Base-by-base conservation (phyloP, 2,113 vertebrate genomes). In the Neogobius melanostomus region DNA sequence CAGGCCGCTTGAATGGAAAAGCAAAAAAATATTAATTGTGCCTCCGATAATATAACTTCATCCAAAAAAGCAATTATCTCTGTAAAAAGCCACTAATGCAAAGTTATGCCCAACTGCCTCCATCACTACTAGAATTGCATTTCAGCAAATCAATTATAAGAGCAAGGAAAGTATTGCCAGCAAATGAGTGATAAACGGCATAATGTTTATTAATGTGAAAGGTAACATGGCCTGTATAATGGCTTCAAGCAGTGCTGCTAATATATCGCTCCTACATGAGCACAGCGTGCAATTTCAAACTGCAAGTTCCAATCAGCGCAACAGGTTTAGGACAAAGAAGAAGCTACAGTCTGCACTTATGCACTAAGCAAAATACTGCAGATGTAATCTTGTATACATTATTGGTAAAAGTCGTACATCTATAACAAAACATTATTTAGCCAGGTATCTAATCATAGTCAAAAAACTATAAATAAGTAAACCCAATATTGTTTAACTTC, bases 41-140 rank as follows among this genome's bases (percentile, higher is more conserved):
- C 47, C 44, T 69, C 56, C 81, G 53, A 74, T 77, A 66, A 82
- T 64, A n/a, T 54, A 36, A 75, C 57, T 50, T 50, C 42, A 14
- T 83, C 66, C 73, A 79, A 75, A 6, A 84, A 79, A 75, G 46
- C 72, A 80, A 85, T 81, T 77, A 72, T 67, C 72, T 74, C 53
- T 60, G 36, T 2, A 72, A 82, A 82, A 79, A 68, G 14, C 17
- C 51, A 80, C 68, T 80, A 68, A 73, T 44, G 49, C 49, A 45
- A 50, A 71, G 53, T 74, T 79, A 57, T 74, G 67, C 62, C 75
- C 63, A 73, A 47, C 61, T 68, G 71, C 51, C 28, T 75, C 7
- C 46, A 69, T 71, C 45, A 12, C 11, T 62, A 72, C 71, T 15
- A 66, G 43, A 75, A 82, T 51, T 71, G 48, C 7, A 71, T 77